Evolutionary conservation across 2,888 invertebrate species (phyloP), one percentile per base, ranked within the genome.

Genomic region (Pantelozetes paolii): DNA sequence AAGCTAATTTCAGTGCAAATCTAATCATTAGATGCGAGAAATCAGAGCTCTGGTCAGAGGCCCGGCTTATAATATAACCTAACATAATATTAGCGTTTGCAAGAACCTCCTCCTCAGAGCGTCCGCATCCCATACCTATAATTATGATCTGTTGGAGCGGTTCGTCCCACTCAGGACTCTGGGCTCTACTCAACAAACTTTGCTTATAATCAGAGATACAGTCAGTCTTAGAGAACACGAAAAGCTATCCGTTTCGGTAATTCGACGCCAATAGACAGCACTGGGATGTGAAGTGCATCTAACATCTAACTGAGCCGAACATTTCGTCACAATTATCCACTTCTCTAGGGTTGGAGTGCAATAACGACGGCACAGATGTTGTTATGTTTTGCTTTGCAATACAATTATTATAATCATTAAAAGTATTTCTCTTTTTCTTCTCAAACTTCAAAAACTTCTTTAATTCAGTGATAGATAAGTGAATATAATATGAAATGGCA

Each of bases 101-200:
- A 32, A 62, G 62, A 30, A 62, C 62, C 67, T 67, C 67, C 67
- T 67, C n/a, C 67, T 67, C 42, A n/a, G 67, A 20, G n/a, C 18
- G 62, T 23, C 67, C 23, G 42, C 42, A 36, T 42, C 20, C n/a
- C 32, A 42, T 67, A 42, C 67, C 67, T 67, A 67, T 67, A 67
- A 67, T 67, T 67, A 67, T 42, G 67, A 67, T 67, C 62, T 67
- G 67, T 67, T 40, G 42, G 42, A 11, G 13, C n/a, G 42, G 67
- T 67, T 42, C 67, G 40, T 67, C 67, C 67, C 42, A 67, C 42
- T 40, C 36, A 13, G 23, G 23, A 42, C 40, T 36, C 26, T 67
- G n/a, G 36, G n/a, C 67, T 42, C 67, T 26, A 40, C 23, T 20
- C 26, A 11, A 32, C 62, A 32, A 11, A 9, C 2, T 15, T 32